Conservation (phyloP, 2,797 vertebrate species). For the Karalla daura region DNA sequence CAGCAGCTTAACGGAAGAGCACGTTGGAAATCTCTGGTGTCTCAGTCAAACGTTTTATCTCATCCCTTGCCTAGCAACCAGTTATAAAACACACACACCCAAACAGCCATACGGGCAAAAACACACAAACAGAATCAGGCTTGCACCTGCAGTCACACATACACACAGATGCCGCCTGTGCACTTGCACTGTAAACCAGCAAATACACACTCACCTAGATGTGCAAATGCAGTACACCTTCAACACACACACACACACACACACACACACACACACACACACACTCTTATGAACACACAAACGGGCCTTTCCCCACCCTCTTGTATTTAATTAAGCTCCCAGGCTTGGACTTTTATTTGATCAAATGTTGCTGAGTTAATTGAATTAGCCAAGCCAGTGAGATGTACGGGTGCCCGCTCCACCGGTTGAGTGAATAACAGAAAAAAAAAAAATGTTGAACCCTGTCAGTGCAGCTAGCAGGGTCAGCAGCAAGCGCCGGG, state of each 20-base stretch:
- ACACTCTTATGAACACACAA: not conserved
- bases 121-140: constrained; percentile 50
- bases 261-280: constrained; percentile 20
- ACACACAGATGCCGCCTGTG: not conserved
- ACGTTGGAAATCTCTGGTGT: constrained; percentile 71
- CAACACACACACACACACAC: constrained; percentile 18
- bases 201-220: constrained; percentile 28
- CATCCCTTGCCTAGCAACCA: constrained; percentile 75
- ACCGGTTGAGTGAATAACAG: constrained; percentile 15
- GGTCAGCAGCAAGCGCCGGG: constrained; percentile 8
- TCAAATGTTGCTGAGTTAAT: constrained; percentile 63
- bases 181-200: not conserved
- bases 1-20: constrained; percentile 61
- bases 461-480: constrained; percentile 6
- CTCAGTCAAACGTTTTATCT: constrained; percentile 75
- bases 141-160: constrained; percentile 50
- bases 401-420: constrained; percentile 45
- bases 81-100: constrained; percentile 72
- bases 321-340: constrained; percentile 67
- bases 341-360: constrained; percentile 60
- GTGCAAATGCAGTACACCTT: constrained; percentile 13
- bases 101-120: constrained; percentile 50
- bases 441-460: constrained; percentile 50
- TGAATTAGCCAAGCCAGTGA: constrained; percentile 61
- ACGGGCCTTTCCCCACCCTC: constrained; percentile 12